These are phyloP conservation scores for Lycophotia porphyrea DNA, from an alignment of 2,888 invertebrate genomes.

Conservation along the genomic window DNA sequence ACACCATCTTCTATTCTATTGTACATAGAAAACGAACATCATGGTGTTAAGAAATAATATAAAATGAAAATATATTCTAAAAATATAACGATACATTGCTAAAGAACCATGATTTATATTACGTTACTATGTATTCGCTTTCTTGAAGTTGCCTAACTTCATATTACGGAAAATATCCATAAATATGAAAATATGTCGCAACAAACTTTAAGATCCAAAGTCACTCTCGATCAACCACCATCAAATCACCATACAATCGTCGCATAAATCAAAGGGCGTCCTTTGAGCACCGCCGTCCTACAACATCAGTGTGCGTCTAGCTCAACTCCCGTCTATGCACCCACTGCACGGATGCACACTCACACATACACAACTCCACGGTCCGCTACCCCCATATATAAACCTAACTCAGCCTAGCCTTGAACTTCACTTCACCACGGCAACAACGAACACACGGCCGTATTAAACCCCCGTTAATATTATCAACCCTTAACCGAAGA, in stretches of 20 bases:
- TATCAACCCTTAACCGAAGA: constrained; percentile 56
- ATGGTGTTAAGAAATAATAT: constrained; percentile 11
- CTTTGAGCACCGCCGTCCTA: constrained; percentile 51
- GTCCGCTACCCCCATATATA: constrained; percentile 89
- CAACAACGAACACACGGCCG: constrained; percentile 68
- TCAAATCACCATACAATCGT: constrained; percentile 19
- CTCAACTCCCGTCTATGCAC: constrained; percentile 57
- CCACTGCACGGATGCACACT: constrained; percentile 71
- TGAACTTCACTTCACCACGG: constrained; percentile 89
- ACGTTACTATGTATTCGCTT: not conserved
- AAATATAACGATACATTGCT: not conserved
- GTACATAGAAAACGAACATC: not conserved
- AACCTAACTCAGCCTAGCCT: constrained; percentile 83
- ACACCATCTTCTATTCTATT: not conserved
- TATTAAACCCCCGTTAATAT: constrained; percentile 50
- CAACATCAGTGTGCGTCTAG: constrained; percentile 77
- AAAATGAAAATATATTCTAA: not conserved
- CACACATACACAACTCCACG: constrained; percentile 79
- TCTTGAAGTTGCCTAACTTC: not conserved
- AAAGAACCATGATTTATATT: not conserved
- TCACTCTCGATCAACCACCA: not conserved
- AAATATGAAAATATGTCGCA: not conserved
- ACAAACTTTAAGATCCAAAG: constrained; percentile 13
- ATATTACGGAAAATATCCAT: not conserved
- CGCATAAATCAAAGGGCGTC: constrained; percentile 33